Base-by-base conservation (phyloP, 2,113 vertebrate genomes). In the Danionella cerebrum region DNA sequence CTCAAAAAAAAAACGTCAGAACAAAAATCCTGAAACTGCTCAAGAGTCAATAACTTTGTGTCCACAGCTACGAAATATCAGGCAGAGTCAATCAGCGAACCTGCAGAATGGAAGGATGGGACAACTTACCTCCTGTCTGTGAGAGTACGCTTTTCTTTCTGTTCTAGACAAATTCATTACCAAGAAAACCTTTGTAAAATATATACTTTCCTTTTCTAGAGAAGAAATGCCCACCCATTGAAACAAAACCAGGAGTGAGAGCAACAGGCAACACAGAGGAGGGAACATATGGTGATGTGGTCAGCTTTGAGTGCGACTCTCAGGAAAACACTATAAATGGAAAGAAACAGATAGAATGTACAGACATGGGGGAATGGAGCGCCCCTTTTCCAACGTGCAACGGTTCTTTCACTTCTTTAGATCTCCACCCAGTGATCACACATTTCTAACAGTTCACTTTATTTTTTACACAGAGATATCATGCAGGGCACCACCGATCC, bases 101-200 rank as follows among this genome's bases (percentile, higher is more conserved):
- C 16, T 89, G 85, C 70, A 35, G 73, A 68, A 12, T 31, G n/a
- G 2, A 42, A 1, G 85, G 87, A 16, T 89, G 87, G 87, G 83
- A 85, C 64, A 82, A 83, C 1, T 11, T 21, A 7, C 2, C 88
- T 29, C 87, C 88, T 1, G 10, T 78, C 13, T 88, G 87, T 77
- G 83, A 89, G 80, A 77, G 87, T 83, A 54, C 0, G n/a, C 6
- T 53, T 31, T 50, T 2, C 2, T n/a, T n/a, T n/a, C n/a, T n/a
- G n/a, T n/a, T n/a, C n/a, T n/a, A n/a, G n/a, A n/a, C n/a, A n/a
- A n/a, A n/a, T n/a, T n/a, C n/a, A n/a, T n/a, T n/a, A n/a, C n/a
- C n/a, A n/a, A n/a, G n/a, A n/a, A n/a, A n/a, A n/a, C n/a, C n/a
- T n/a, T n/a, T n/a, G n/a, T n/a, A n/a, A n/a, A n/a, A n/a, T n/a